Evolutionary conservation across 2,797 vertebrate species (phyloP).

Genomic region (Pseudochromis fuscus): DNA sequence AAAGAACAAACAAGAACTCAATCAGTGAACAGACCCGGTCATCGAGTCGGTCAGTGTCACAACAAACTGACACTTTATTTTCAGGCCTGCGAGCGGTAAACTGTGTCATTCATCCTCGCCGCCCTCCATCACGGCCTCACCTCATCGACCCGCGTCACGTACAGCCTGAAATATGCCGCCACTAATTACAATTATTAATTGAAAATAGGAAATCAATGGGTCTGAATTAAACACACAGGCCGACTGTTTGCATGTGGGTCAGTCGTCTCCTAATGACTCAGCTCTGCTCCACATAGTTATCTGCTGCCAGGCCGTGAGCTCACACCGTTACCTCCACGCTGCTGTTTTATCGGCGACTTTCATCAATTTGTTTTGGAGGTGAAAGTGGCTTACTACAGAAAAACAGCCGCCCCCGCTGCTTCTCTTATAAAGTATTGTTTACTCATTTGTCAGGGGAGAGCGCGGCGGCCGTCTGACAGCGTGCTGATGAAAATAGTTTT

Average conservation of each 20-base stretch:
- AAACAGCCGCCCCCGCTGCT: constrained; percentile 7
- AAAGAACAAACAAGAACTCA: constrained; percentile 16
- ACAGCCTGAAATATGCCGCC: constrained; percentile 88
- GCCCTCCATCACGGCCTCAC: constrained; percentile 64
- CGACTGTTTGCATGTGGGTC: constrained; percentile 65
- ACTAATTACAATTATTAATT: constrained; percentile 99
- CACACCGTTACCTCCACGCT: not conserved
- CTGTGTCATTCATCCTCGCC: constrained; percentile 87
- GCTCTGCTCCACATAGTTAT: constrained; percentile 32
- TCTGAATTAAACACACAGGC: constrained; percentile 86
- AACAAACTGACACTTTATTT: constrained; percentile 41
- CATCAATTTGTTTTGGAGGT: constrained; percentile 25
- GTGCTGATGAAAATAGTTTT: constrained; percentile 62
- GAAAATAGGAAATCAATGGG: constrained; percentile 96
- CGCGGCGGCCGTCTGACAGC: constrained; percentile 39
- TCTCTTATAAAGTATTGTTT: constrained; percentile 50
- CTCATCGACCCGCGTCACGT: constrained; percentile 87
- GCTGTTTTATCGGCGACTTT: constrained; percentile 7
- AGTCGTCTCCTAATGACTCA: constrained; percentile 39
- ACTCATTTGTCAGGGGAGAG: constrained; percentile 50
- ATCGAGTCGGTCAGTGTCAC: constrained; percentile 26
- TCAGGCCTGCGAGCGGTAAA: constrained; percentile 68
- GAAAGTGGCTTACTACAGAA: constrained; percentile 18
- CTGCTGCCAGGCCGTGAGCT: no score
- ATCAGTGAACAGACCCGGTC: no score